Evolutionary conservation across 1,140 invertebrate genomes (phyloP), one percentile per base, ranked within the genome.

Genomic region (Chironomus striatipennis): DNA sequence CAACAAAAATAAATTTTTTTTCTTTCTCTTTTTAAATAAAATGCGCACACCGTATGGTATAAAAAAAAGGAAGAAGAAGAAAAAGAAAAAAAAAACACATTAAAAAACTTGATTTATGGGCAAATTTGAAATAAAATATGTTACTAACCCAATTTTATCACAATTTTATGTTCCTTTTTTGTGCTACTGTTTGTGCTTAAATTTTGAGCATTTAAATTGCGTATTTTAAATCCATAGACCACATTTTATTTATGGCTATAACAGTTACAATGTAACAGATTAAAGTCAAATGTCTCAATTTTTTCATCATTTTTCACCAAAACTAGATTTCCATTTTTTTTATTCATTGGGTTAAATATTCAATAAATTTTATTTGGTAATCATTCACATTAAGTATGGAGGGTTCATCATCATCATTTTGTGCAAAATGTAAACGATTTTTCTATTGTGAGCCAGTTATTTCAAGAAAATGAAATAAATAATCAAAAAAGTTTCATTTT

Each of bases 71-170:
- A 34, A 34, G 24, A 5, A 34, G n/a, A n/a, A n/a, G n/a, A 34
- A 5, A 34, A 34, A 5, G 2, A 34, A 5, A 34, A 57, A 57
- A 47, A 57, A 57, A 57, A n/a, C 47, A 57, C 47, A 57, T 57
- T 57, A 57, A 57, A 57, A 57, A 57, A 15, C 47, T 57, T 57
- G 47, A 57, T 57, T 57, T 57, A 57, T 57, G 47, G 12, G 47
- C 12, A 57, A 57, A 57, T 57, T 57, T 57, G 47, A 57, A 57
- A 57, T 57, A 57, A 57, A 57, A 57, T 57, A 57, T 57, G 47
- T 57, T 57, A 57, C 47, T 57, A 57, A 57, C 47, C 47, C 47
- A 57, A 57, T 57, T 57, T 57, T 57, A 57, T 57, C 47, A 57
- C 47, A 57, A 57, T 57, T 57, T 57, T n/a, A 57, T 34, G 24